Evolutionary conservation across 53 echinoderm and acorn worm genomes (phyloP).

Genomic region (Hippasteria phrygiana): DNA sequence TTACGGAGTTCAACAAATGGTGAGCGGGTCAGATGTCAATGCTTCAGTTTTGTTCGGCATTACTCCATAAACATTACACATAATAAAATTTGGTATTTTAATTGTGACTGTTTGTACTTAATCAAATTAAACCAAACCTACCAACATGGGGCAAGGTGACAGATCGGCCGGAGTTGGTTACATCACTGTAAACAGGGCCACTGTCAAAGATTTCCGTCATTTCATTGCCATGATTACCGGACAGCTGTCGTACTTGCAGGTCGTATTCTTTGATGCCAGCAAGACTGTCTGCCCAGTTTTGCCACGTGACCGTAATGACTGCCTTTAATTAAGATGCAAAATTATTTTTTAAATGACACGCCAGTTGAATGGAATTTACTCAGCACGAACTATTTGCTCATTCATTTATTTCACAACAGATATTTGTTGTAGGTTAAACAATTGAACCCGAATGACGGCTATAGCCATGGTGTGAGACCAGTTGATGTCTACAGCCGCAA

Average conservation of each 20-base stretch:
- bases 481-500: too few relatives aligned
- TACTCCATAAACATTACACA: too few relatives aligned
- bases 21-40: too few relatives aligned
- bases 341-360: neutral
- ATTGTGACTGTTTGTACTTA: too few relatives aligned
- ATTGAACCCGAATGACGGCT: too few relatives aligned
- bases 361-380: neutral
- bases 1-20: too few relatives aligned
- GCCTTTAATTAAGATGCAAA: neutral
- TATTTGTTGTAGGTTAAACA: too few relatives aligned
- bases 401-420: too few relatives aligned
- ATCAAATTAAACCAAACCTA: too few relatives aligned
- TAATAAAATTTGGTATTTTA: too few relatives aligned
- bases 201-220: slow-evolving; percentile 28
- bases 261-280: slow-evolving; percentile 43
- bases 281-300: slow-evolving; percentile 21
- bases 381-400: neutral
- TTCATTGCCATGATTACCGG: neutral
- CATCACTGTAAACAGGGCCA: neutral
- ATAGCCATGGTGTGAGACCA: too few relatives aligned
- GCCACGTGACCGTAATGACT: neutral
- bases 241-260: slow-evolving; percentile 33
- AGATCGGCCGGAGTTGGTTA: slow-evolving; percentile 6
- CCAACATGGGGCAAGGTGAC: slow-evolving; percentile 22
- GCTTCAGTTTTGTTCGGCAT: too few relatives aligned